phyloP scores from a whole-genome alignment of 2,797 vertebrate species.

The Heteromormyrus szaboi region DNA sequence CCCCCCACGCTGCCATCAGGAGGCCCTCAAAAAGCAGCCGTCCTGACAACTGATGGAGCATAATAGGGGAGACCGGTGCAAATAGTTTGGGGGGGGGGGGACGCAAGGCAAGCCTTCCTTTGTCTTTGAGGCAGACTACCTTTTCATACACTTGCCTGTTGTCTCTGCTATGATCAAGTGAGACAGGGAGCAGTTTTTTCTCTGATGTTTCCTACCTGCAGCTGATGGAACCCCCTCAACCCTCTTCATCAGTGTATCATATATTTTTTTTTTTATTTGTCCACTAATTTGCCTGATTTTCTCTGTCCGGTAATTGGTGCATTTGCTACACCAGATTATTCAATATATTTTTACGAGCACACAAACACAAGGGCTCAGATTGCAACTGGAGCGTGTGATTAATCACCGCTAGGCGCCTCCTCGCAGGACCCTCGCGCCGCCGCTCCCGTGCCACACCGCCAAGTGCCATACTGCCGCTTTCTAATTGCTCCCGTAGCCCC shows the following conservation, averaged over 20 bases:
- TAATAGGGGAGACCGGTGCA: conserved; percentile 29
- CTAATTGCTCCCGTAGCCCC: conserved; percentile 57
- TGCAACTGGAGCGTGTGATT: conserved; percentile 20
- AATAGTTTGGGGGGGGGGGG: conserved; percentile 24
- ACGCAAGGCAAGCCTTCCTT: conserved; percentile 27
- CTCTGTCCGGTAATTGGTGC: neutral
- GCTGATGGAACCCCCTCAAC: neutral
- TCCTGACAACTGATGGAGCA: conserved; percentile 33
- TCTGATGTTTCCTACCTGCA: neutral
- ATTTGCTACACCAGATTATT: neutral
- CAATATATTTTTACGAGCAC: too few relatives aligned
- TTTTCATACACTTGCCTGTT: conserved; percentile 5
- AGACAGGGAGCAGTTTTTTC: neutral
- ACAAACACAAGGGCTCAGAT: neutral
- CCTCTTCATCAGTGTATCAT: neutral
- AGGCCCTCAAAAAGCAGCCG: conserved; percentile 14
- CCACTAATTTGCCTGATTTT: neutral
- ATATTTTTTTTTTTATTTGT: neutral
- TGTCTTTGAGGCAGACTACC: conserved; percentile 31
- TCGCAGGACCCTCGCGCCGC: conserved; percentile 39
- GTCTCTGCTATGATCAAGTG: neutral
- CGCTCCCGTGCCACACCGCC: conserved; percentile 42
- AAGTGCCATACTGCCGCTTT: conserved; percentile 36
- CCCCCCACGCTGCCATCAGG: neutral
- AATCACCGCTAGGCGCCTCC: conserved; percentile 20